phyloP scores from a whole-genome alignment of 2,888 invertebrate species.

The Malacosoma neustria region DNA sequence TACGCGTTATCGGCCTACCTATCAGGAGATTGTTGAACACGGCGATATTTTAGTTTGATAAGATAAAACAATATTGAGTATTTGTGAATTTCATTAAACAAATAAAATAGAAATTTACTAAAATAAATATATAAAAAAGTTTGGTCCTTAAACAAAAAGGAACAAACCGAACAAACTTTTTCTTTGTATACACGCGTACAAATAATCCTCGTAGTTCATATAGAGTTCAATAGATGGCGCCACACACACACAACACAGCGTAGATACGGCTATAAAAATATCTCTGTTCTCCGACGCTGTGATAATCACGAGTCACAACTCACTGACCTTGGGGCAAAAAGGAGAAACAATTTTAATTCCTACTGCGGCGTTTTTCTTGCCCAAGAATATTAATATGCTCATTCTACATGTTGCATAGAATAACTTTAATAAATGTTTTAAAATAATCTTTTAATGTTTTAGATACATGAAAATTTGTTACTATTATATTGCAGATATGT shows the following conservation, averaged over 20 bases:
- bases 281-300: conserved; percentile 41
- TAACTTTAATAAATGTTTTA: too few relatives aligned
- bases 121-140: too few relatives aligned
- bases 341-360: conserved; percentile 58
- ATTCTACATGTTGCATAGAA: conserved; percentile 26
- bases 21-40: conserved; percentile 11
- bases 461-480: background rate
- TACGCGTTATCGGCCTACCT: conserved; percentile 5
- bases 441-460: background rate
- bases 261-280: conserved; percentile 36
- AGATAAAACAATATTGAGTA: conserved; percentile 12
- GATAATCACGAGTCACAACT: conserved; percentile 56
- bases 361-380: conserved; percentile 45
- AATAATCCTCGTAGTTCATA: conserved; percentile 15
- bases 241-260: conserved; percentile 16
- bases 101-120: too few relatives aligned
- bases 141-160: background rate
- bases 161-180: background rate
- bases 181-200: background rate
- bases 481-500: background rate
- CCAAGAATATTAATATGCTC: conserved; percentile 46
- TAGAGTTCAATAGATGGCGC: conserved; percentile 38
- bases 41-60: conserved; percentile 17
- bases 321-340: conserved; percentile 67
- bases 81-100: background rate